Evolutionary conservation across 2,888 invertebrate genomes (phyloP), one percentile per base, ranked within the genome.

Genomic region (Oxystoma pomonae): DNA sequence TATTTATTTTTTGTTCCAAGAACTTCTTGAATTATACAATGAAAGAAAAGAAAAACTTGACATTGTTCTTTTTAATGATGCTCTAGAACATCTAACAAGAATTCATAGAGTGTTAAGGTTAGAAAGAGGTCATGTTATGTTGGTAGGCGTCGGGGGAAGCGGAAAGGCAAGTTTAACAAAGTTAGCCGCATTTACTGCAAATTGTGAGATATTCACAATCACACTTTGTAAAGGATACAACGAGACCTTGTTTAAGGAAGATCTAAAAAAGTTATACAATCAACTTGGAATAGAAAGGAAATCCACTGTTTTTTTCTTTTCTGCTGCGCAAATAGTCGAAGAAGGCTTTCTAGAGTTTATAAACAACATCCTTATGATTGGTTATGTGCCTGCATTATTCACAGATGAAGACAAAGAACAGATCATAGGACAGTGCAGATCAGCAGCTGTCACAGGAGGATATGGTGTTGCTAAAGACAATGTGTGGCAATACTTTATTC

Each of bases 311-410:
- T 96, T 96, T 76, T 81, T 95, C 1, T 94, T 96, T 74, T 89
- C 91, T 0, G 91, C 92, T 17, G 86, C 92, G 12, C 93, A 96
- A 84, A 86, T 92, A 63, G 83, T 88, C 0, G 90, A 92, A 72
- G 92, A 92, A 77, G 88, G 90, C 16, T 96, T 96, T 77, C 78
- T 96, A 64, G 96, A 96, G 80, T 84, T 92, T 68, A 91, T 96
- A 64, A 96, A 96, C 80, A 96, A 95, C 75, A 94, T 96, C 77
- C 79, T 96, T 64, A 94, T 94, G 79, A 91, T 92, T 60, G 96
- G 80, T 9, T 89, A 92, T 79, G 90, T 95, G 1, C 93, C 95
- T 0, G 90, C 95, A 0, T 80, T 96, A 51, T 96, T 93, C 74
- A 84, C 86, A 1, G 95, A 96, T 66, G 95, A 95, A 58, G 96